Conservation (phyloP, 2,888 invertebrate species). For the Megaustenia siamemsis region DNA sequence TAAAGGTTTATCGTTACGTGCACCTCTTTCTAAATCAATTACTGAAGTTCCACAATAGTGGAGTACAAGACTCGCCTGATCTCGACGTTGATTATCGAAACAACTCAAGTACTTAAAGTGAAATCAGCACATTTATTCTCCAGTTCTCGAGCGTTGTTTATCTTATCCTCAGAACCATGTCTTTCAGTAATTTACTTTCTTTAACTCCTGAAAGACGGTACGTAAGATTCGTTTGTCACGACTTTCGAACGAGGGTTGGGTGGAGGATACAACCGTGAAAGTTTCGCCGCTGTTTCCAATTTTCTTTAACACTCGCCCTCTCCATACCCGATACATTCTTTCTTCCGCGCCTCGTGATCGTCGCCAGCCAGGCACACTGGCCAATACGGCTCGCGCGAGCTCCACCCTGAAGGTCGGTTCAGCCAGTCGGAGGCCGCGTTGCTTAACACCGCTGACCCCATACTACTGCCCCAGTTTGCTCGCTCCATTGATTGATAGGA, state of each 20-base stretch:
- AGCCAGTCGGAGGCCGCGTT: constrained; percentile 54
- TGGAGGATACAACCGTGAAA: not conserved
- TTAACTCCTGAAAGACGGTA: not conserved
- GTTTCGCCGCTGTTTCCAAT: not conserved
- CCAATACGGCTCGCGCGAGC: constrained; percentile 51
- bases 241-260: not conserved
- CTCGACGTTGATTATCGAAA: constrained; percentile 24
- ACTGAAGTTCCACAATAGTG: constrained; percentile 24
- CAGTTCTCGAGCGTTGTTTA: not conserved
- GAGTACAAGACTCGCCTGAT: constrained; percentile 6
- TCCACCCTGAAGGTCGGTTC: constrained; percentile 49
- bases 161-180: not conserved
- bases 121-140: constrained; percentile 13
- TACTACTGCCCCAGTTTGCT: constrained; percentile 53
- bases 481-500: constrained; percentile 53
- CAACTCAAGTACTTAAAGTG: not conserved
- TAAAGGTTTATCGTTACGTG: constrained; percentile 40
- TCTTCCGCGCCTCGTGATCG: constrained; percentile 33
- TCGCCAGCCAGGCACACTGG: constrained; percentile 29
- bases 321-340: not conserved
- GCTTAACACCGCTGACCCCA: constrained; percentile 47
- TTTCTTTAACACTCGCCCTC: not conserved
- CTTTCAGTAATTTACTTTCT: constrained; percentile 26
- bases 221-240: constrained; percentile 8
- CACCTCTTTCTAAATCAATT: constrained; percentile 31